A percentile compares a stretch with the other conserved stretches of the same genome.
Conservation (phyloP, 2,797 vertebrate species). For the Myioborus melanocephalus region DNA sequence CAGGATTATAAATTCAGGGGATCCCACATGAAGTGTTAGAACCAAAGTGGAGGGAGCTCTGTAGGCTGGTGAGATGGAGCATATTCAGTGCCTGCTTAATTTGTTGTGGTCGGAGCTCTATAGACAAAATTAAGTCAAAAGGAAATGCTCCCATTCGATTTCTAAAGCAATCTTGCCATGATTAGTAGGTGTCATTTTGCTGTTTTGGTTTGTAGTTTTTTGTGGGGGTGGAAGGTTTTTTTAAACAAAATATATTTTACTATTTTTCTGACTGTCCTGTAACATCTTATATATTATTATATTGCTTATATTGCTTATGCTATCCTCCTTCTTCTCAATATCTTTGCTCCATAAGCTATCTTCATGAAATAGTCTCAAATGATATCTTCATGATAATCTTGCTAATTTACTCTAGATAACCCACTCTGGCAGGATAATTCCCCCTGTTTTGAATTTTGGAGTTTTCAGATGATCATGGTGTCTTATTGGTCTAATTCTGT, state of each 20-base stretch:
- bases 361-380: neutral
- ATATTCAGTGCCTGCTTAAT: neutral
- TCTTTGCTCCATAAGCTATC: neutral
- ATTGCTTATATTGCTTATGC: neutral
- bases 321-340: neutral
- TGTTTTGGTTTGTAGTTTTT: neutral
- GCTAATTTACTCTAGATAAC: neutral
- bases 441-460: neutral
- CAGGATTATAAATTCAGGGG: neutral
- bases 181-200: neutral
- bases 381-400: neutral
- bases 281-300: neutral
- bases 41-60: neutral
- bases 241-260: neutral
- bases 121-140: neutral
- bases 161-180: neutral
- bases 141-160: neutral
- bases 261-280: neutral
- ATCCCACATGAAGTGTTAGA: neutral
- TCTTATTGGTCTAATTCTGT: neutral
- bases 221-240: rapidly evolving
- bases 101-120: neutral
- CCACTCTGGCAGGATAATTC: neutral
- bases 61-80: neutral
- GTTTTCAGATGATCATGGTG: neutral